Percentiles rank a stretch among this genome's conserved stretches.
phyloP scores from a whole-genome alignment of 2,113 vertebrate genomes.

The Pristiophorus japonicus region DNA sequence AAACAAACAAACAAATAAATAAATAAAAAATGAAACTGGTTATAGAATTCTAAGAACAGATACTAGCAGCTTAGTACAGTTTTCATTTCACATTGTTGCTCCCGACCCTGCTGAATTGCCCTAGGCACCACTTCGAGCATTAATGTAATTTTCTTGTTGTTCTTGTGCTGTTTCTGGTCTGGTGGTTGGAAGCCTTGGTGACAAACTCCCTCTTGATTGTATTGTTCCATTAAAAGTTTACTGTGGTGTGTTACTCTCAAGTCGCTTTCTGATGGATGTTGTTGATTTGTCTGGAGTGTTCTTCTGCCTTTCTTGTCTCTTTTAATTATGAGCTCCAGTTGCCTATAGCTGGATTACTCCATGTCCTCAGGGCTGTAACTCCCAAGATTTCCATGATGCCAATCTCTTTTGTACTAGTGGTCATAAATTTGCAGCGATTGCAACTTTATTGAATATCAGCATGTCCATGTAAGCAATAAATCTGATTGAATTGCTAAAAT shows the following conservation, averaged over 20 bases:
- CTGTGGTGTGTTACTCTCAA: background rate
- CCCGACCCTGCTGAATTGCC: background rate
- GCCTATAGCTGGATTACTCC: background rate
- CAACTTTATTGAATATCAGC: background rate
- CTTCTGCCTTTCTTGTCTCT: background rate
- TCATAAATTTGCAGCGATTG: background rate
- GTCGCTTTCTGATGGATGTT: background rate
- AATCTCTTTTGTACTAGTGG: background rate
- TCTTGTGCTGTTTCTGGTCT: background rate
- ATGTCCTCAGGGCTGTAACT: too few species aligned
- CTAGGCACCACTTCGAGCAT: background rate
- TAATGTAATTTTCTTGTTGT: background rate
- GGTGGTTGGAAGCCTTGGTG: background rate
- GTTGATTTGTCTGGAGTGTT: background rate
- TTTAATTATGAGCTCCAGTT: background rate
- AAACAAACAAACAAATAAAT: too few species aligned
- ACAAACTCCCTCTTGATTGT: background rate
- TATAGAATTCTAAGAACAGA: background rate
- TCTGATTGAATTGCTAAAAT: background rate
- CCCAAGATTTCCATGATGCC: too few species aligned
- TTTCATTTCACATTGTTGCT: background rate
- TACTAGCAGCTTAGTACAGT: background rate
- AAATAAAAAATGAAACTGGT: background rate
- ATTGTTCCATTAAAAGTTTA: background rate
- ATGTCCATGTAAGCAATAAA: background rate